Evolutionary conservation across 2,888 invertebrate genomes (phyloP).

Genomic region (Cotesia congregata): DNA sequence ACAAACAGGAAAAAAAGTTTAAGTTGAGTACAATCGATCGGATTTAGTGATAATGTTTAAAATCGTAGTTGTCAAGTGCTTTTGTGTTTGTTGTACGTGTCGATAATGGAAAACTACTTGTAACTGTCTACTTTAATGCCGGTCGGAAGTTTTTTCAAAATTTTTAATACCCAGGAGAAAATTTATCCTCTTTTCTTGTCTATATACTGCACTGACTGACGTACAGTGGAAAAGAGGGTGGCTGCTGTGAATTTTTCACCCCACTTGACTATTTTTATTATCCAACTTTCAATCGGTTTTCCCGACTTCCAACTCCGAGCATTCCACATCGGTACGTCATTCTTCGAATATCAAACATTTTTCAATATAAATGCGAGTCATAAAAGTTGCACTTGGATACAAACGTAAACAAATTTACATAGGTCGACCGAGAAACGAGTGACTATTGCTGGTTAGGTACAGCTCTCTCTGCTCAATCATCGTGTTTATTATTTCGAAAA

Average conservation of each 20-base stretch:
- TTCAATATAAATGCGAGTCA: not conserved
- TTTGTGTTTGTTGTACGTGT: not conserved
- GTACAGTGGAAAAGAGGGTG: not conserved
- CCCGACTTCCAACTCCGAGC: slow-evolving; percentile 6
- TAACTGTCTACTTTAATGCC: slow-evolving; percentile 41
- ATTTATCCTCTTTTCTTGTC: slow-evolving; percentile 18
- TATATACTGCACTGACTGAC: no score
- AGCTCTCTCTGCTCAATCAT: not conserved
- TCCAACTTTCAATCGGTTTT: slow-evolving; percentile 7
- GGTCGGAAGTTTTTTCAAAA: not conserved
- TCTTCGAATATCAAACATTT: not conserved
- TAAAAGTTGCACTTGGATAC: not conserved
- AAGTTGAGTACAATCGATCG: slow-evolving; percentile 40
- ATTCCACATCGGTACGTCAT: slow-evolving; percentile 1
- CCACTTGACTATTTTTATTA: not conserved
- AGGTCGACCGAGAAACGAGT: no score
- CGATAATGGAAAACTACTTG: slow-evolving; percentile 33
- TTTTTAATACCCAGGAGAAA: not conserved
- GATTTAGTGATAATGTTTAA: slow-evolving; percentile 46
- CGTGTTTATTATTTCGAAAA: not conserved
- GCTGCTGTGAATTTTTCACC: not conserved
- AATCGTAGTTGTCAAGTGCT: slow-evolving; percentile 28
- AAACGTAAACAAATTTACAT: not conserved
- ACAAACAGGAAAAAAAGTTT: not conserved
- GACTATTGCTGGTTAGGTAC: not conserved